Percentiles rank a stretch among this genome's conserved stretches.
Conservation (phyloP, 2,797 vertebrate species). For the Myotis findleyi region DNA sequence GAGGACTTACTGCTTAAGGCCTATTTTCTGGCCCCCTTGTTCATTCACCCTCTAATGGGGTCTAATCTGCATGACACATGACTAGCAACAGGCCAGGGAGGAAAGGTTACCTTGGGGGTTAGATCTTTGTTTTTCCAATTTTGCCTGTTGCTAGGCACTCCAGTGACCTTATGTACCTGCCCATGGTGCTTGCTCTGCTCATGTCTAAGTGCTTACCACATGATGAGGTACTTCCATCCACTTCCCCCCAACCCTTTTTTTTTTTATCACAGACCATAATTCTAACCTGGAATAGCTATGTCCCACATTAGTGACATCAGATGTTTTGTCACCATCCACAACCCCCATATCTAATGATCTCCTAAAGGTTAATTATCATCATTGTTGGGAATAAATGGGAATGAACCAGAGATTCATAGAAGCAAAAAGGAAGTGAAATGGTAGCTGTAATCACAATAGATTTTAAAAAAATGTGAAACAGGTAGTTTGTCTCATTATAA, state of each 20-base stretch:
- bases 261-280: background rate
- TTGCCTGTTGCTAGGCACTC: background rate
- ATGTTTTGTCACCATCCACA: background rate
- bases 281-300: background rate
- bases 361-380: conserved; percentile 4
- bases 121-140: background rate
- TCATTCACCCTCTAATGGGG: background rate
- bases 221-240: background rate
- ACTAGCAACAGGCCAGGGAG: background rate
- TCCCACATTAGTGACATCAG: background rate
- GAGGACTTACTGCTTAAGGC: background rate
- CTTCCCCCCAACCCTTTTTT: background rate
- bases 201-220: background rate
- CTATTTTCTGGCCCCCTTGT: background rate
- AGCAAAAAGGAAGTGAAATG: background rate
- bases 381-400: conserved; percentile 24
- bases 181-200: background rate
- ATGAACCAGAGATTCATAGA: conserved; percentile 1
- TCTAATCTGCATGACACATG: background rate
- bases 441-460: background rate
- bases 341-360: background rate
- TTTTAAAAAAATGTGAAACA: conserved; percentile 31
- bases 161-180: background rate
- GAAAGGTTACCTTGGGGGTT: background rate
- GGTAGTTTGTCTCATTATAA: conserved; percentile 42